Percentiles rank a stretch among this genome's conserved stretches.
phyloP scores from a whole-genome alignment of 2,797 vertebrate species.

The Propithecus deckenii region DNA sequence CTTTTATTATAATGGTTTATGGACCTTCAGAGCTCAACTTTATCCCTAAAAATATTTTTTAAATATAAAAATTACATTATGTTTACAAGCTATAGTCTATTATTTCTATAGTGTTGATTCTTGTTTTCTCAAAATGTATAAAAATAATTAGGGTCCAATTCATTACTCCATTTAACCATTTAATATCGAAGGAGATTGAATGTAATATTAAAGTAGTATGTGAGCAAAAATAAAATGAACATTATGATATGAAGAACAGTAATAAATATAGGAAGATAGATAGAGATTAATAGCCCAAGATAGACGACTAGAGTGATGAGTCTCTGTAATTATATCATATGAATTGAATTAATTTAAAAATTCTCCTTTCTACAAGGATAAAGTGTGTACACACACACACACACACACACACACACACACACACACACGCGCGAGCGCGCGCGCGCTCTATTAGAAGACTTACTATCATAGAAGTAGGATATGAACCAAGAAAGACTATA shows the following conservation, averaged over 20 bases:
- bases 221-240: slow-evolving; percentile 31
- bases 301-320: background rate
- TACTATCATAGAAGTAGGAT: slow-evolving; percentile 35
- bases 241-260: background rate
- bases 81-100: background rate
- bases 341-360: slow-evolving; percentile 36
- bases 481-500: slow-evolving; percentile 60
- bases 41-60: background rate
- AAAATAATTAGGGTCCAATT: background rate
- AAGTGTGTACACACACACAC: background rate
- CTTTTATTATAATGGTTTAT: background rate
- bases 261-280: background rate
- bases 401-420: background rate
- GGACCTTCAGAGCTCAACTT: background rate
- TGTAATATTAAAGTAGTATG: background rate
- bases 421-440: fast-evolving
- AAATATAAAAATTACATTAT: background rate
- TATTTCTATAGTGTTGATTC: background rate
- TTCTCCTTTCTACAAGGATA: slow-evolving; percentile 6
- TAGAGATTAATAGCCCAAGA: background rate
- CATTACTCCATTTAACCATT: background rate
- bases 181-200: background rate
- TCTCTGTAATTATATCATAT: background rate
- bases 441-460: background rate
- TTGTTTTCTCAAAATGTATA: background rate